A percentile compares a stretch with the other conserved stretches of the same genome.
Conservation (phyloP, 1,140 invertebrate genomes). For the Drosophila neocordata region DNA sequence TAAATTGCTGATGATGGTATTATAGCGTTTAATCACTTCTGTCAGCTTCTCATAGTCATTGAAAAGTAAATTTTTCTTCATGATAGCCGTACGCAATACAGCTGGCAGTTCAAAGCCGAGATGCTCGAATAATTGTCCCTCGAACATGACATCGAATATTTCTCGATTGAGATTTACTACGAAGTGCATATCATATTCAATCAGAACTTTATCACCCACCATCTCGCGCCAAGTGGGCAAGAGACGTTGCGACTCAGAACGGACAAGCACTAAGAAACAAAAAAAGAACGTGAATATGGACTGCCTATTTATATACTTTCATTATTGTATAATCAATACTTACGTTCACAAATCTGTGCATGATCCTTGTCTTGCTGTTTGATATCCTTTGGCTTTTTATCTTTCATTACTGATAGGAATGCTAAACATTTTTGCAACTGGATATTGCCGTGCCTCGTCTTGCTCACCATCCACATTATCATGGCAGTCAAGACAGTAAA, state of each 20-base stretch:
- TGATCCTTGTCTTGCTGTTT: conserved; percentile 54
- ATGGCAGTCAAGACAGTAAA: conserved; percentile 75
- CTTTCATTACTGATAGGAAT: conserved; percentile 75
- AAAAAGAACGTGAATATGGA: neutral
- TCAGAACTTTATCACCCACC: conserved; percentile 86
- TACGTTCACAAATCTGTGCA: conserved; percentile 63
- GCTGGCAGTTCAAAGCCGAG: conserved; percentile 87
- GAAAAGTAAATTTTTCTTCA: conserved; percentile 84
- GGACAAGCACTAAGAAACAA: conserved; percentile 61
- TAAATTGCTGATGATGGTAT: conserved; percentile 84
- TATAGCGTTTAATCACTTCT: conserved; percentile 86
- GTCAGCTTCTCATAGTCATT: conserved; percentile 85
- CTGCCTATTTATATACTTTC: neutral
- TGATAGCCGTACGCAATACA: conserved; percentile 76
- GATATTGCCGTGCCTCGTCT: conserved; percentile 44
- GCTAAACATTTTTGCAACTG: conserved; percentile 55
- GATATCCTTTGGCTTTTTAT: conserved; percentile 57
- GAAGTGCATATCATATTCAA: conserved; percentile 87
- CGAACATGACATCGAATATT: conserved; percentile 89
- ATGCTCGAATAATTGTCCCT: conserved; percentile 89
- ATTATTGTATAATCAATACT: conserved; percentile 24
- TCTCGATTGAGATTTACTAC: conserved; percentile 86
- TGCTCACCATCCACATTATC: conserved; percentile 80
- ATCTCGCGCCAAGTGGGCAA: conserved; percentile 87
- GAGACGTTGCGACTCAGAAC: conserved; percentile 74